These are phyloP conservation scores for Therioaphis trifolii DNA, from an alignment of 2,888 invertebrate genomes.

Conservation along the genomic window DNA sequence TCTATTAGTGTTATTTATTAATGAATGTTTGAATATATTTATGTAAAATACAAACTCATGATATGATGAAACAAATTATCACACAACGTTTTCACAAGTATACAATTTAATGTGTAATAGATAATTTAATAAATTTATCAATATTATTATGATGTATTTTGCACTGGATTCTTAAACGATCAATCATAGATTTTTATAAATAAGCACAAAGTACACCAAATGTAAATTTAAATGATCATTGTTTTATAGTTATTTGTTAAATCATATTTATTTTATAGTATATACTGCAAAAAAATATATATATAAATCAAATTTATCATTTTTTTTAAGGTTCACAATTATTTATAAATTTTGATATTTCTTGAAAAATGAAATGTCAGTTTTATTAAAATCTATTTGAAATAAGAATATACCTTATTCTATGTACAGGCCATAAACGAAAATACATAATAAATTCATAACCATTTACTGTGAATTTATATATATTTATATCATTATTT, in stretches of 20 bases:
- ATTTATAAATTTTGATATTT: background rate
- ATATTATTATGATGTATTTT: background rate
- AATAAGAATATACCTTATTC: too few species aligned
- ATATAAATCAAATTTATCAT: background rate
- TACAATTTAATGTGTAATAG: constrained; percentile 1
- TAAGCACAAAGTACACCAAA: background rate
- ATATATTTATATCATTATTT: too few species aligned
- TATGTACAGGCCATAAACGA: too few species aligned
- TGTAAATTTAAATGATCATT: background rate
- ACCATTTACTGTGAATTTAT: too few species aligned
- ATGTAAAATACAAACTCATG: background rate
- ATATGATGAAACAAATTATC: background rate
- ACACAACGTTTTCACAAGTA: background rate
- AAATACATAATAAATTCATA: too few species aligned
- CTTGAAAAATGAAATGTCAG: background rate
- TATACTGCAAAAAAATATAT: background rate
- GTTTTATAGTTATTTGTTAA: too few species aligned
- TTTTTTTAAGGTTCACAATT: background rate
- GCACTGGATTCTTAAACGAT: background rate
- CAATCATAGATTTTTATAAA: background rate
- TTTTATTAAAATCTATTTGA: too few species aligned
- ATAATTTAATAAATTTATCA: constrained; percentile 16
- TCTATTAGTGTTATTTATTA: constrained; percentile 23
- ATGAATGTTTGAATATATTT: background rate
- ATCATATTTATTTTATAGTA: background rate